A percentile compares a stretch with the other conserved stretches of the same genome.
These are phyloP conservation scores for Coluber constrictor DNA, from an alignment of 2,797 vertebrate genomes.

Conservation along the genomic window DNA sequence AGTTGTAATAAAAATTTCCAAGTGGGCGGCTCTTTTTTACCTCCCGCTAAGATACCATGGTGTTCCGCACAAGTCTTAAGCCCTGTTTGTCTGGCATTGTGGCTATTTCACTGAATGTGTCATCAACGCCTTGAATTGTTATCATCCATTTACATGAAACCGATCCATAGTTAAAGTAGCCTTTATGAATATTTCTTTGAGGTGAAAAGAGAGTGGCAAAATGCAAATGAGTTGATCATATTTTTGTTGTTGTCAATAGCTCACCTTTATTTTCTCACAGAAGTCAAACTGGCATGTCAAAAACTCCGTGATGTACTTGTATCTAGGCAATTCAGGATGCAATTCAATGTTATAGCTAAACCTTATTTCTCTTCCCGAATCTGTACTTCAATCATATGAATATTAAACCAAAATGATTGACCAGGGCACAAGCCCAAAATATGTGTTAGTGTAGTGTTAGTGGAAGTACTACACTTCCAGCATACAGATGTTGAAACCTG, in stretches of 20 bases:
- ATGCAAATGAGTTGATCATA: not conserved
- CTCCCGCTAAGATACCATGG: not conserved
- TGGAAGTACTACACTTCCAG: not conserved
- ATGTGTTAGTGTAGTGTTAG: not conserved
- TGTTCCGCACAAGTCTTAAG: not conserved
- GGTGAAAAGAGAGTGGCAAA: not conserved
- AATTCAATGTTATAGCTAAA: not conserved
- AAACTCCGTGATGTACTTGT: not conserved
- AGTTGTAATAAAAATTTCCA: not conserved
- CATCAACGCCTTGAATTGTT: not conserved
- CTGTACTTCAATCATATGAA: not conserved
- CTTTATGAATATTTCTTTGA: not conserved
- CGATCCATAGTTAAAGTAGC: not conserved
- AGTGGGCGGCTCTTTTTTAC: not conserved
- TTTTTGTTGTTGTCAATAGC: not conserved
- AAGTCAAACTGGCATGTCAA: not conserved
- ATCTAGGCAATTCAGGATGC: not conserved
- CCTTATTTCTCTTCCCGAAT: not conserved
- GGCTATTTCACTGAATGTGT: not conserved
- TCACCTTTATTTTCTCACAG: not conserved
- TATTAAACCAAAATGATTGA: not conserved
- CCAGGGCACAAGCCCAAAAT: not conserved
- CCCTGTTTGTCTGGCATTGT: not conserved
- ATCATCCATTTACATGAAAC: not conserved
- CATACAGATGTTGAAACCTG: not conserved